Conservation (phyloP, 2,113 vertebrate genomes). For the Mixornis gularis region DNA sequence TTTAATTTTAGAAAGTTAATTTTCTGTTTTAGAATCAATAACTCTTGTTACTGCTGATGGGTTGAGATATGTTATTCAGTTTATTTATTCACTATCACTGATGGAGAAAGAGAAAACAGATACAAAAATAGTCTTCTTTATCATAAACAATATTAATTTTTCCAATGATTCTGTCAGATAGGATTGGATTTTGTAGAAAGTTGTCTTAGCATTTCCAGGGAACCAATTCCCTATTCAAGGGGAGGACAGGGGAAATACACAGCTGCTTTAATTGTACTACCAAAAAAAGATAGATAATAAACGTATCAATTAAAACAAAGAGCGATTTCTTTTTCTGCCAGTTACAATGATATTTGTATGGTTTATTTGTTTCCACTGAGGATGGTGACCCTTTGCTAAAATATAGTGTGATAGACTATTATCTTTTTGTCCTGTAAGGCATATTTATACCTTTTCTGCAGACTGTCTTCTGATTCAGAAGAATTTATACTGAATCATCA, state of each 20-base stretch:
- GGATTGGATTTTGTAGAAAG: neutral
- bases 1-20: neutral
- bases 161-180: neutral
- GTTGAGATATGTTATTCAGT: neutral
- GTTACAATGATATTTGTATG: neutral
- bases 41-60: neutral
- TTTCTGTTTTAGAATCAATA: neutral
- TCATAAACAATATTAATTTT: neutral
- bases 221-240: neutral
- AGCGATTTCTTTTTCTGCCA: neutral
- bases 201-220: neutral
- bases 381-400: neutral
- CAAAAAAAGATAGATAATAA: neutral
- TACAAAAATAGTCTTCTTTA: neutral
- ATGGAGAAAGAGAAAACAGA: neutral
- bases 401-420: neutral
- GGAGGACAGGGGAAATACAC: neutral
- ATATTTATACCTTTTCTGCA: neutral
- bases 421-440: neutral
- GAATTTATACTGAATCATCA: neutral
- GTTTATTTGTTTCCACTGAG: neutral
- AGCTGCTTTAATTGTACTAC: neutral
- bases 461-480: neutral
- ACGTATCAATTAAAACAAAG: neutral
- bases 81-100: neutral